Base-by-base conservation (phyloP, 2,797 vertebrate species). In the Sebastes oblongus region DNA sequence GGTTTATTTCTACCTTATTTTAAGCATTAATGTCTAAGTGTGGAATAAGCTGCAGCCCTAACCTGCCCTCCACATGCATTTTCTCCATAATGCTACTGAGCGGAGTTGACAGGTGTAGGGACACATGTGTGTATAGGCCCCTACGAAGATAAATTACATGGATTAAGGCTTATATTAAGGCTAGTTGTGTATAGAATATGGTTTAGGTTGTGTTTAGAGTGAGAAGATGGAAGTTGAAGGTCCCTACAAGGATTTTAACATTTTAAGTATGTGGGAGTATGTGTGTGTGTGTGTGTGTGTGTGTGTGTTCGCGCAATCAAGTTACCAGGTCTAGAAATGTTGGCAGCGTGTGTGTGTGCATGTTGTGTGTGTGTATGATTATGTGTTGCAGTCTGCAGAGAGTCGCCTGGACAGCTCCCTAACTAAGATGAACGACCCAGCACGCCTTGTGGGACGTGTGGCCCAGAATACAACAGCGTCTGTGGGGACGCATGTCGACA, bases 391-490 rank as follows among this genome's bases (percentile, higher is more conserved):
- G 76, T 78, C 84, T 8, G 2, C 71, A 50, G 80, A 85, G 87
- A 86, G 82, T 39, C 2, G 39, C 39, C 34, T 50, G 85, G 90
- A 94, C 91, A 90, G 88, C 85, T 90, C 78, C 75, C 92, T 94
- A 94, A 94, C 89, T 80, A 92, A 93, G 94, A 95, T 69, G 89
- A 94, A 95, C 94, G 86, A 85, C 89, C 72, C 67, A 54, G 81
- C 75, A 77, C 75, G 77, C 75, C 86, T 67, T 58, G 12, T 29
- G 89, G 84, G 91, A 90, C 75, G 66, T 34, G 70, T 69, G 82
- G 83, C 89, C 90, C 89, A 92, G 87, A 94, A 93, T 89, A 83
- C 73, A 74, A 65, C 74, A 16, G 18, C 12, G 59, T 86, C 91
- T 66, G 74, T 7, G 74, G 88, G 85, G 91, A 88, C 1, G 73